Base-by-base conservation (phyloP, 2,113 vertebrate species). In the Dissostichus mawsoni region DNA sequence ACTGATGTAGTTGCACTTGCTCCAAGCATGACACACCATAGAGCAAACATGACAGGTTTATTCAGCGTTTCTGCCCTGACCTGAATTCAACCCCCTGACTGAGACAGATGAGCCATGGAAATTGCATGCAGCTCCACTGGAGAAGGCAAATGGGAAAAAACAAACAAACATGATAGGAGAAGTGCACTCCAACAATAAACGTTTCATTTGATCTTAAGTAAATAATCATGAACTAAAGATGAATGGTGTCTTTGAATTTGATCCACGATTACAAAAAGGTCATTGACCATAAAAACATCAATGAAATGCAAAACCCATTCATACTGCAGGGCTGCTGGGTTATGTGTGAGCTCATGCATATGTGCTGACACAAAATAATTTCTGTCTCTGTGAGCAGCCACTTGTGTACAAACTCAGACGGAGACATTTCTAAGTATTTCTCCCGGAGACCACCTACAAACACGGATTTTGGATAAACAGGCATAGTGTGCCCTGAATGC, bases 401-500 rank as follows among this genome's bases (percentile, higher is more conserved):
- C 53, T 13, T 84, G 76, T 61, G 44, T 45, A 69, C 69, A 69
- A 57, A 65, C 75, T 63, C 18, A 33, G 14, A 55, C 11, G 47
- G 62, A 59, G 73, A 72, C 17, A 13, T 78, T 81, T 44, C 41
- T 20, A 8, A 51, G 56, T 57, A 6, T 48, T 56, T 81, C 58
- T 80, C 59, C 5, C 41, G 14, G 61, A 65, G 81, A 91, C 83
- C 87, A 88, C 81, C 80, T 81, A 85, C 57, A 58, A 66, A 63
- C 74, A 13, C 3, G 16, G 74, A 69, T 44, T 76, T 52, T 67
- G 76, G 69, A 17, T 51, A 66, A 69, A 59, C 44, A 9, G 61
- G 71, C 58, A 41, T 69, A 58, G 57, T 65, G 53, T 76, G 80
- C 74, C 59, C 58, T 45, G 6, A 77, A 67, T 69, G 56, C 67